phyloP scores from a whole-genome alignment of 2,113 vertebrate species.

The Hepsetus odoe region DNA sequence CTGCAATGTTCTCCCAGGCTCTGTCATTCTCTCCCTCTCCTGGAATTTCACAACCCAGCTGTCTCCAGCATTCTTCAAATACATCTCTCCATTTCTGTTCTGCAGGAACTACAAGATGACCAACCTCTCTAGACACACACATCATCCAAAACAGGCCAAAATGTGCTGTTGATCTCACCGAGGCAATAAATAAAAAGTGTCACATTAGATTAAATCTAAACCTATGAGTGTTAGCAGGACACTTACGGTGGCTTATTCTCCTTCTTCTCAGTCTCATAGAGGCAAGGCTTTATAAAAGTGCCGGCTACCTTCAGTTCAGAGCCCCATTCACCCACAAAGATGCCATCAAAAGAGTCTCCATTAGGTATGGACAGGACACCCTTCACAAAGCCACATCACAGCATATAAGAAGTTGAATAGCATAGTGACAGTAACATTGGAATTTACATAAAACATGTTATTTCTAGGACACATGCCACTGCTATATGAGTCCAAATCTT shows the following conservation, averaged over 20 bases:
- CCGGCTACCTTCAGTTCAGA: constrained; percentile 90
- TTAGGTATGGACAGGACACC: constrained; percentile 87
- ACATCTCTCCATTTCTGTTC: constrained; percentile 91
- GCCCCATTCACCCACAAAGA: constrained; percentile 92
- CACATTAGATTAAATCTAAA: not conserved
- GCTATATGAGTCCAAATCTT: too few relatives aligned
- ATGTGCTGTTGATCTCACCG: not conserved
- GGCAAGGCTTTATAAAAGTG: constrained; percentile 84
- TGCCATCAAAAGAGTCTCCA: constrained; percentile 88
- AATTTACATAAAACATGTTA: not conserved
- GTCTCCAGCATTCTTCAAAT: constrained; percentile 92
- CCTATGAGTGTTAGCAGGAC: not conserved
- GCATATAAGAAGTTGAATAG: not conserved
- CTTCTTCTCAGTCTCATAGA: constrained; percentile 81
- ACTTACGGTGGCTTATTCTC: constrained; percentile 82
- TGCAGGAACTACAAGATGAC: constrained; percentile 81
- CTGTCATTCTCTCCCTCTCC: constrained; percentile 81
- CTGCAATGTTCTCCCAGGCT: constrained; percentile 95
- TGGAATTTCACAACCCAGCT: constrained; percentile 85
- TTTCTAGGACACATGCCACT: not conserved
- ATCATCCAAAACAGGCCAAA: constrained; percentile 2
- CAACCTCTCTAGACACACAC: constrained; percentile 75
- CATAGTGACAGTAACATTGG: not conserved
- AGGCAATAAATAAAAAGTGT: not conserved
- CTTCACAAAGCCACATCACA: constrained; percentile 63